Conservation (phyloP, 2,888 invertebrate genomes). For the Dicranocentrus wangi region DNA sequence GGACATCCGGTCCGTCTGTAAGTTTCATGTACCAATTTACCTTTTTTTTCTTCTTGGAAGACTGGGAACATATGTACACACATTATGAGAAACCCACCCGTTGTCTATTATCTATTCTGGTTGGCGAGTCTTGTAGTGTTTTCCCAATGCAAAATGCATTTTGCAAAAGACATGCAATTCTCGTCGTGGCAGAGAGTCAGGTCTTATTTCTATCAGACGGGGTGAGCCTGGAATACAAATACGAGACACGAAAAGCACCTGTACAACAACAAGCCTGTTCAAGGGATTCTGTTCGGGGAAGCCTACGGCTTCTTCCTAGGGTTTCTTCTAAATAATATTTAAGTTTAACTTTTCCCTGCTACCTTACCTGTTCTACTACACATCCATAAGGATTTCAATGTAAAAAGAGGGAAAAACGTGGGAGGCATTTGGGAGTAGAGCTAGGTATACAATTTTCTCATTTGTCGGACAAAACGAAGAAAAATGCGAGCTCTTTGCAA, state of each 20-base stretch:
- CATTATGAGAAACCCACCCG: too few species aligned
- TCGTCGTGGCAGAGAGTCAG: conserved; percentile 19
- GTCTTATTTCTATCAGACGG: conserved; percentile 50
- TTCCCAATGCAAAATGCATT: conserved; percentile 48
- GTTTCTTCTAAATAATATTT: too few species aligned
- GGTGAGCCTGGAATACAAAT: conserved; percentile 46
- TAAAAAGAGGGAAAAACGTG: too few species aligned
- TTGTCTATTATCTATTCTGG: too few species aligned
- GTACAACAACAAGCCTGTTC: too few species aligned
- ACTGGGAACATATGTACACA: too few species aligned
- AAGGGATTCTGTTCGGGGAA: too few species aligned
- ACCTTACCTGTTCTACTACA: conserved; percentile 16
- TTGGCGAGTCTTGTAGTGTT: not conserved
- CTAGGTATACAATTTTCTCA: too few species aligned
- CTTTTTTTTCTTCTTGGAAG: not conserved
- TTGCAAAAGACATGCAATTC: conserved; percentile 44
- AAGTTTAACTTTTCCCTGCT: too few species aligned
- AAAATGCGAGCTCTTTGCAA: conserved; percentile 45
- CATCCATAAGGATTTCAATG: too few species aligned
- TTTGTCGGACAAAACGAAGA: conserved; percentile 45
- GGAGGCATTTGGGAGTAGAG: too few species aligned
- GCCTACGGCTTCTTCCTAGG: too few species aligned
- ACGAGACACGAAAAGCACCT: not conserved
- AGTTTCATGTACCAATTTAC: not conserved
- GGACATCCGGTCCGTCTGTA: conserved; percentile 16